A percentile compares a stretch with the other conserved stretches of the same genome.
phyloP scores from a whole-genome alignment of 1,140 invertebrate genomes.

The Drosophila eugracilis region DNA sequence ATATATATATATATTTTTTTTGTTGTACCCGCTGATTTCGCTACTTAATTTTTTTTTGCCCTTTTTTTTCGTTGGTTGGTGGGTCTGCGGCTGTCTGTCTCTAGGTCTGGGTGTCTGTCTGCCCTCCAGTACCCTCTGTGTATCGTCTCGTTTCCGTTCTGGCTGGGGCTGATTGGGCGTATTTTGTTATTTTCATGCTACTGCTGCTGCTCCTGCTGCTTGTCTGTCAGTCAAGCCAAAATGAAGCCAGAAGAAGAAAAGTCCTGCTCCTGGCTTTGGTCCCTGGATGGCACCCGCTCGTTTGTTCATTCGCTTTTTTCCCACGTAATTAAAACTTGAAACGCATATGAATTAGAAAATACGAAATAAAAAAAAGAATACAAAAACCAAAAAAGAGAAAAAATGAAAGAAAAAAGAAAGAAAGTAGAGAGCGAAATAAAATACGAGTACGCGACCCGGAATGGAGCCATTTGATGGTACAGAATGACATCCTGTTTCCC shows the following conservation, averaged over 20 bases:
- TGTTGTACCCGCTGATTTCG: constrained; percentile 75
- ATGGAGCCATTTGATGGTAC: constrained; percentile 64
- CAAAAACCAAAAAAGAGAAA: constrained; percentile 36
- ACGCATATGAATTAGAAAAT: constrained; percentile 83
- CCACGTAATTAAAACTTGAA: constrained; percentile 83
- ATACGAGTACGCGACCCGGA: constrained; percentile 62
- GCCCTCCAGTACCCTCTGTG: constrained; percentile 40
- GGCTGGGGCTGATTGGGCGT: constrained; percentile 77
- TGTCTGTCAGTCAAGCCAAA: constrained; percentile 67
- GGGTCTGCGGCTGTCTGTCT: constrained; percentile 32
- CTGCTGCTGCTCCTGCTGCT: constrained; percentile 24
- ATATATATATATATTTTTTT: constrained; percentile 28
- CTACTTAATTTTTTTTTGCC: constrained; percentile 79
- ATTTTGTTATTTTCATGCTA: constrained; percentile 82
- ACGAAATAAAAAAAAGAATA: no score
- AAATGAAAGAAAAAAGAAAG: constrained; percentile 30
- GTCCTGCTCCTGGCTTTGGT: constrained; percentile 24
- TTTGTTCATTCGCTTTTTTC: constrained; percentile 64
- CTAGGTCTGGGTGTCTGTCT: constrained; percentile 30
- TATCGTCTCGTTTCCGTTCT: constrained; percentile 60
- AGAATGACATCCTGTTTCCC: constrained; percentile 49
- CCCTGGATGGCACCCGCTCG: constrained; percentile 37
- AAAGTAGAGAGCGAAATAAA: constrained; percentile 57
- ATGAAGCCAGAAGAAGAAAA: constrained; percentile 39
- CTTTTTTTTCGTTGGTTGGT: constrained; percentile 38